These are phyloP conservation scores for Heterodera filipjevi DNA, from an alignment of 2,888 invertebrate genomes.

Conservation along the genomic window DNA sequence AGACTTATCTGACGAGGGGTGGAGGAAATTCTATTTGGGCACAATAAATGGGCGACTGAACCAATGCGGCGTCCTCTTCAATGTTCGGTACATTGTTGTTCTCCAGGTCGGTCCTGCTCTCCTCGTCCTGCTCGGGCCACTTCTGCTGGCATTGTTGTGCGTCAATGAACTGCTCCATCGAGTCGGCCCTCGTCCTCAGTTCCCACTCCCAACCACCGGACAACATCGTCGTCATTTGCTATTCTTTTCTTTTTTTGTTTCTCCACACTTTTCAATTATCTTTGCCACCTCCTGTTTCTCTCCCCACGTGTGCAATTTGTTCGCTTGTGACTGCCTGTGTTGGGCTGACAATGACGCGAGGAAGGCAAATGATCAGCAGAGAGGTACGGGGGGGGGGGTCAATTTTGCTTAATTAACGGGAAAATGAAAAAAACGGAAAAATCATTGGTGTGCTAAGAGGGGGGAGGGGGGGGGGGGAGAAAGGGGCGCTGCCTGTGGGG, in stretches of 20 bases:
- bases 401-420: not conserved
- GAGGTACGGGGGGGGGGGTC: not conserved
- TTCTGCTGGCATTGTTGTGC: not conserved
- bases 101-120: not conserved
- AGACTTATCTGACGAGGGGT: not conserved
- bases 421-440: not conserved
- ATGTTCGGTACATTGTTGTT: not conserved
- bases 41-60: not conserved
- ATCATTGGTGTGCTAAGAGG: not conserved
- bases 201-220: not conserved
- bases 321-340: not conserved
- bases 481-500: not conserved
- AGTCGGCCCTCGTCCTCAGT: slow-evolving; percentile 2
- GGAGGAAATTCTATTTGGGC: not conserved
- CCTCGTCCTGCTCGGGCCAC: not conserved
- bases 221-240: not conserved
- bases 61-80: not conserved
- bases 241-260: not conserved
- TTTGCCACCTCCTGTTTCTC: not conserved
- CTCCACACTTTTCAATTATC: not conserved
- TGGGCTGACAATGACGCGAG: not conserved
- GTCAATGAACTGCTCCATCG: not conserved
- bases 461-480: not conserved
- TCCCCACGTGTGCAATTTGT: not conserved
- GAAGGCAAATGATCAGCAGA: not conserved